Conservation (phyloP, 2,113 vertebrate genomes). For the Drymodes brunneopygia region DNA sequence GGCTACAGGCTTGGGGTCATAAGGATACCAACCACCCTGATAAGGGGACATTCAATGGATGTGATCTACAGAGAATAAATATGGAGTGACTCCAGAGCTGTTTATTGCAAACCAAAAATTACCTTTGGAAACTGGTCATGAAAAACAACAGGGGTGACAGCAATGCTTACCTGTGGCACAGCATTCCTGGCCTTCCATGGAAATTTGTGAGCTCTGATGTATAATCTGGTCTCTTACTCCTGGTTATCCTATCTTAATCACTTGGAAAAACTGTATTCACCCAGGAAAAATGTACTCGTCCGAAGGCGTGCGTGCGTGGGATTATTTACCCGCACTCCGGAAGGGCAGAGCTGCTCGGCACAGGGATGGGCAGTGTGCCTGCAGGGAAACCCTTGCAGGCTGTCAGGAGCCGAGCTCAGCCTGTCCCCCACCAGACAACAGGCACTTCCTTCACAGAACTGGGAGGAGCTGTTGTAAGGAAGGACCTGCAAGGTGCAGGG, state of each 20-base stretch:
- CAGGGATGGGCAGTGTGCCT: neutral
- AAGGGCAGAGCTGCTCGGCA: neutral
- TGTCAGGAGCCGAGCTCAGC: neutral
- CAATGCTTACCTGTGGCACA: neutral
- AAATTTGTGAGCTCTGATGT: neutral
- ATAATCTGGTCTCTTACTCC: neutral
- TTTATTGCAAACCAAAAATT: neutral
- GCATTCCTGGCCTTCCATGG: neutral
- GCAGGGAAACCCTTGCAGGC: neutral
- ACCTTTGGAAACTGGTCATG: neutral
- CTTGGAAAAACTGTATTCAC: conserved; percentile 14
- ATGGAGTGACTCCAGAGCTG: neutral
- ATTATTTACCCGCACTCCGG: neutral
- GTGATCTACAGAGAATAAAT: neutral
- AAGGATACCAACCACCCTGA: neutral
- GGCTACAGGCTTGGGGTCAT: neutral
- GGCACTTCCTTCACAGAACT: neutral
- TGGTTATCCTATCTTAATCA: neutral
- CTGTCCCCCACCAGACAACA: neutral
- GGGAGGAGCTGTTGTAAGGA: neutral
- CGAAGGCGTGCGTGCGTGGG: neutral
- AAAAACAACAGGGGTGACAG: neutral
- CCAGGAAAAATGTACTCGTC: neutral
- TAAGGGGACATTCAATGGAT: neutral
- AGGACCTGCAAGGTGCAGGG: neutral